Evolutionary conservation across 2,113 vertebrate species (phyloP), one percentile per base, ranked within the genome.

Genomic region (Sander vitreus): DNA sequence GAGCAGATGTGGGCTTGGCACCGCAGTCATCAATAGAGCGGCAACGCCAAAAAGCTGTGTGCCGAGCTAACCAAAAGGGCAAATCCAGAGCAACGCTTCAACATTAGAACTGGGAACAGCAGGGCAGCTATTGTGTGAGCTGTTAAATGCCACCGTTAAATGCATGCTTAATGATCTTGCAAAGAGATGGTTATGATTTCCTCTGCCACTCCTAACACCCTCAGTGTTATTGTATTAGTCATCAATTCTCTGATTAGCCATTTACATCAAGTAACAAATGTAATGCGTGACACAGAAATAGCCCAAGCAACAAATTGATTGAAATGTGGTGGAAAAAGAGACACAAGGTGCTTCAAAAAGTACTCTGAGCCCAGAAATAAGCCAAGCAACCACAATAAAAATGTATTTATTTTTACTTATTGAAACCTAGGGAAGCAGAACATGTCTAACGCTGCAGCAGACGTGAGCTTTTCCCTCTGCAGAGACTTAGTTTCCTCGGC

Each of bases 1-100:
- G 62, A 76, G 55, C 74, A 84, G 71, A 84, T 82, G 75, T 50
- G 8, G 13, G 77, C 57, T 67, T 80, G 75, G 73, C 53, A 63
- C 19, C 0, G 5, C 60, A 10, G 19, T 62, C 72, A 50, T 72
- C n/a, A 55, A 62, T 53, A 30, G 78, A 66, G 67, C 25, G 6
- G 14, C 5, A 2, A 45, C 3, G 83, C 79, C 57, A 74, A 69
- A 63, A 30, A 21, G 23, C 39, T 10, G 3, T 53, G 33, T 53
- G 75, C 2, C 1, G 2, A 3, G 36, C 68, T 25, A 36, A 77
- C 55, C 16, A 50, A 65, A 54, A 75, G 25, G 76, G 9, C 55
- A 60, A 74, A 69, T 45, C 16, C 14, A 43, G 47, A 65, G 53
- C 54, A 16, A 69, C 23, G 53, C 63, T 47, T n/a, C 65, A 79